Base-by-base conservation (phyloP, 2,797 vertebrate genomes). In the Spondyliosoma cantharus region DNA sequence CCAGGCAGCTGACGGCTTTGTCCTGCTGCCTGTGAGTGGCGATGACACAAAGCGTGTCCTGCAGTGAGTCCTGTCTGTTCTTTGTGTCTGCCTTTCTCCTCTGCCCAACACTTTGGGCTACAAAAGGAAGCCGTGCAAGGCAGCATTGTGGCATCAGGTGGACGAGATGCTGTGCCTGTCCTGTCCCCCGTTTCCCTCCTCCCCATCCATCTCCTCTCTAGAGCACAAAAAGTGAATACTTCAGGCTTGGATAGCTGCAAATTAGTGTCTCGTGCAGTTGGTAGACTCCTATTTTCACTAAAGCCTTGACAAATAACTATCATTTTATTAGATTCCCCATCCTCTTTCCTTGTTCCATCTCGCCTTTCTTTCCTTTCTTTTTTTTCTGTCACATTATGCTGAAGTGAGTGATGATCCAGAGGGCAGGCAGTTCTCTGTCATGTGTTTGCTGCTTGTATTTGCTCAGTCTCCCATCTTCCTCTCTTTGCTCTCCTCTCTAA, bases 51-150 rank as follows among this genome's bases (percentile, higher is more conserved):
- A 90, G 86, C 84, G 72, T 62, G 76, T 93, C 94, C 93, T 89
- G 93, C 90, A 61, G 93, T 88, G 94, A 91, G 89, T 88, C 86
- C 86, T 91, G 93, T 93, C 93, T 95, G 88, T 90, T 91, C 93
- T 94, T 94, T 94, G 92, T 95, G 86, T 93, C 86, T 87, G 89
- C 78, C 75, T 80, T 50, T 89, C 89, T 89, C 71, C 74, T 86
- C 78, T 89, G 81, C 84, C 81, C 86, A 62, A 65, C 86, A 86
- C 92, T 90, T 79, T 84, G 81, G 74, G 81, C 77, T 62, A 87
- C 88, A 87, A 92, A 93, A 88, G 87, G 78, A 86, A 86, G 82
- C 69, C 24, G 58, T 62, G 73, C 60, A 25, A 89, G 71, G 76
- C 78, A 4, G 66, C 74, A 46, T 78, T 70, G 68, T 88, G 92